Percentiles rank a stretch among this genome's conserved stretches.
phyloP scores from a whole-genome alignment of 2,888 invertebrate species.

The Trachelus iudaicus region DNA sequence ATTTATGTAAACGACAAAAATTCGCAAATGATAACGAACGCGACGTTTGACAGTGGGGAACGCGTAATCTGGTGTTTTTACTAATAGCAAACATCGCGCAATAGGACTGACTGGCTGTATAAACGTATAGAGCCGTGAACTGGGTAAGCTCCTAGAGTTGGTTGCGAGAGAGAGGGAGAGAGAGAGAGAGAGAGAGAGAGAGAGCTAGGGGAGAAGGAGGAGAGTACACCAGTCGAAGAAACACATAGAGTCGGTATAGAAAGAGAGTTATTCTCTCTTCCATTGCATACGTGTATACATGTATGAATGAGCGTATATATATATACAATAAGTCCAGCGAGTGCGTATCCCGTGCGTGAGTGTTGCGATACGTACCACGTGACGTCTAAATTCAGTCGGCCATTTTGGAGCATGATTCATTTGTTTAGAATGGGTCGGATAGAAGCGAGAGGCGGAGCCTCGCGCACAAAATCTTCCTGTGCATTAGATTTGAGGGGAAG shows the following conservation, averaged over 20 bases:
- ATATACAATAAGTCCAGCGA: background rate
- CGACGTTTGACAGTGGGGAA: background rate
- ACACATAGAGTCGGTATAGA: background rate
- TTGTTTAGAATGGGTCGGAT: constrained; percentile 65
- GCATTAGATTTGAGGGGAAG: constrained; percentile 36
- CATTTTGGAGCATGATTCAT: constrained; percentile 66
- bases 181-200: background rate
- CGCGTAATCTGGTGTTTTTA: constrained; percentile 6
- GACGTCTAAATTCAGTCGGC: constrained; percentile 66
- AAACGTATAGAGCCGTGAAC: background rate
- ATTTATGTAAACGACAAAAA: background rate
- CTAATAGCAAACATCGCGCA: background rate
- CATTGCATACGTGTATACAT: background rate
- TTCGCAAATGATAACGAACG: background rate
- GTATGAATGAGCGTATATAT: background rate
- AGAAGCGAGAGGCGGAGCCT: constrained; percentile 63
- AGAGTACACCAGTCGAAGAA: constrained; percentile 1
- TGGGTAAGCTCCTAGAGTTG: background rate
- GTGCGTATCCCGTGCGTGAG: constrained; percentile 25
- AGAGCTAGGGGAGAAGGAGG: background rate
- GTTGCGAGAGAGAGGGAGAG: constrained; percentile 8
- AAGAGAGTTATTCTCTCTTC: constrained; percentile 18
- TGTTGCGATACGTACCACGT: constrained; percentile 54
- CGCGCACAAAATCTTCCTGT: constrained; percentile 52
- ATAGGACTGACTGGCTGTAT: background rate